Percentiles rank a stretch among this genome's conserved stretches.
Conservation (phyloP, 2,888 invertebrate species). For the Apoderus coryli region DNA sequence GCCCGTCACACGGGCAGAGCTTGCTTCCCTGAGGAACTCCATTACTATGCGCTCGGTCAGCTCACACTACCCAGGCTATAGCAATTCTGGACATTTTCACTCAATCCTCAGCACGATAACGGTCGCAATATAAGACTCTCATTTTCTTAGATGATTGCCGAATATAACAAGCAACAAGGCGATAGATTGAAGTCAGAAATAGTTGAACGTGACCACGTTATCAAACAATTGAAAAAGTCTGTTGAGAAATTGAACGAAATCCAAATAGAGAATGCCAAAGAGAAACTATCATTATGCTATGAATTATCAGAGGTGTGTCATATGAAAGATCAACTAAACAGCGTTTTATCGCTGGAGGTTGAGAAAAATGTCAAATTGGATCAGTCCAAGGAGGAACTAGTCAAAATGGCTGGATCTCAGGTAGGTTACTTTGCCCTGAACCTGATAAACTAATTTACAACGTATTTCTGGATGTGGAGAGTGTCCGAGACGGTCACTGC, state of each 20-base stretch:
- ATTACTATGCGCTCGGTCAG: too few species aligned
- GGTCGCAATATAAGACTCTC: too few species aligned
- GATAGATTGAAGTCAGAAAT: slow-evolving; percentile 27
- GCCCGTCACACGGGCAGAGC: too few species aligned
- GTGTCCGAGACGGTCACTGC: too few species aligned
- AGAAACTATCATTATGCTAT: slow-evolving; percentile 27
- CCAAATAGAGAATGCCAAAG: slow-evolving; percentile 26
- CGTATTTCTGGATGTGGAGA: too few species aligned
- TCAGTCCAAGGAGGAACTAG: slow-evolving; percentile 23
- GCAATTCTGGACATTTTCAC: too few species aligned
- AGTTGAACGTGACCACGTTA: slow-evolving; percentile 24
- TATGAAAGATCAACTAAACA: slow-evolving; percentile 25
- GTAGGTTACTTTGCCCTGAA: slow-evolving; percentile 13
- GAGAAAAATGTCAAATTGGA: slow-evolving; percentile 23
- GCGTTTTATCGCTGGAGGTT: slow-evolving; percentile 23
- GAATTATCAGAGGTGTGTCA: slow-evolving; percentile 27
- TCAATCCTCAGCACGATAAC: too few species aligned
- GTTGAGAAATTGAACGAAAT: slow-evolving; percentile 26
- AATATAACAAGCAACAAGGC: slow-evolving; percentile 29
- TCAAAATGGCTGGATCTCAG: slow-evolving; percentile 20
- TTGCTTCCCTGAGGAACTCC: too few species aligned
- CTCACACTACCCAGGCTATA: too few species aligned
- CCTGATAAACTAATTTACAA: too few species aligned
- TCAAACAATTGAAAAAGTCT: slow-evolving; percentile 23
- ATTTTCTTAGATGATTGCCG: slow-evolving; percentile 27